Conservation (phyloP, 2,113 vertebrate species). For the Pipra filicauda region DNA sequence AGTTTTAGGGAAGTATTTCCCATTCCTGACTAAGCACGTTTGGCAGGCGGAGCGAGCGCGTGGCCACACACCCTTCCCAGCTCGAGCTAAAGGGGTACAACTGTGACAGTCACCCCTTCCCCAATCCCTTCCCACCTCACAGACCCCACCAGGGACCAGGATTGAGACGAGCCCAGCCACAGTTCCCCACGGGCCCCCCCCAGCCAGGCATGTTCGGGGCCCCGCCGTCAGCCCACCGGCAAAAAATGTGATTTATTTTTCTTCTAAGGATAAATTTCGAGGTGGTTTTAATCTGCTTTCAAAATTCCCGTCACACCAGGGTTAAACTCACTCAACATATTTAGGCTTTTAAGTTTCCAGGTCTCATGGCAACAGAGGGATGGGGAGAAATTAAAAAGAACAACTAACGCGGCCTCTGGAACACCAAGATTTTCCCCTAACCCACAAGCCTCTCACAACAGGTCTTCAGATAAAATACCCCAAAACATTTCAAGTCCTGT, state of each 20-base stretch:
- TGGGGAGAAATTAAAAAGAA: background rate
- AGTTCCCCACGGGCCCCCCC: accelerated
- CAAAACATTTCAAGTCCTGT: background rate
- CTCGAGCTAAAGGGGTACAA: accelerated
- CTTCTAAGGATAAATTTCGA: background rate
- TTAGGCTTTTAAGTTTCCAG: background rate
- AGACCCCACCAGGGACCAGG: background rate
- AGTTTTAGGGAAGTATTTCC: constrained; percentile 33
- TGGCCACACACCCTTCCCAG: accelerated
- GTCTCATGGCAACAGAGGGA: constrained; percentile 18
- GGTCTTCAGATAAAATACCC: background rate
- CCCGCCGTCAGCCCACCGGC: accelerated
- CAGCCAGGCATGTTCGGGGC: accelerated
- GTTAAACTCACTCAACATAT: background rate
- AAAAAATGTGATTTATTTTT: background rate
- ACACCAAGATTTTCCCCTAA: background rate
- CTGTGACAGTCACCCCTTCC: accelerated
- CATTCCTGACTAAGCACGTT: background rate
- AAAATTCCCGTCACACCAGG: background rate
- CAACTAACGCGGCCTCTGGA: background rate
- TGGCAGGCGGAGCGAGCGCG: background rate
- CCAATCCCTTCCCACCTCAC: background rate
- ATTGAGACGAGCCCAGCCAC: accelerated
- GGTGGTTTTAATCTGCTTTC: background rate
- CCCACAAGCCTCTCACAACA: accelerated